Evolutionary conservation across 2,797 vertebrate genomes (phyloP).

Genomic region (Rhinophrynus dorsalis): DNA sequence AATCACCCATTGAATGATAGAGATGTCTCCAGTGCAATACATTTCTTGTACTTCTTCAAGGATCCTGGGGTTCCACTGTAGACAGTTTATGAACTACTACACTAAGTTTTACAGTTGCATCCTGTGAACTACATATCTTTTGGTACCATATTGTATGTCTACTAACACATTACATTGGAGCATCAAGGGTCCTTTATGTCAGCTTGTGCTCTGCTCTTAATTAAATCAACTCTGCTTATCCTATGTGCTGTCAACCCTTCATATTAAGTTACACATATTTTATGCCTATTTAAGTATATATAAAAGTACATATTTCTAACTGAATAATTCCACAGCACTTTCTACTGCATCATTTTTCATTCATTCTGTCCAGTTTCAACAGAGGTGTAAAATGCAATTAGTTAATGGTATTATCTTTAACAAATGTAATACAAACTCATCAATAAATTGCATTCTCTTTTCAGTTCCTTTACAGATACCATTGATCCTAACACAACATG

Average conservation of each 20-base stretch:
- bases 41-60: no score
- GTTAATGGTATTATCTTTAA: constrained; percentile 29
- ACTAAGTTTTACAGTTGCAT: no score
- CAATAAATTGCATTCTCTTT: constrained; percentile 21
- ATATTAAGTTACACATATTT: not conserved
- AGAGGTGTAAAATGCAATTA: constrained; percentile 27
- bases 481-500: constrained; percentile 20
- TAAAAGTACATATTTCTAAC: not conserved
- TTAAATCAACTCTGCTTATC: not conserved
- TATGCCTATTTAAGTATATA: not conserved
- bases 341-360: not conserved
- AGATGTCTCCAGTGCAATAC: no score
- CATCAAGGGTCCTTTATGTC: not conserved
- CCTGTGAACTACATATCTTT: not conserved
- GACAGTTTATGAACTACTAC: no score
- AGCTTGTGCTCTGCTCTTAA: not conserved
- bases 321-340: constrained; percentile 1
- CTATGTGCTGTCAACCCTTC: not conserved
- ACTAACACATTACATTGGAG: not conserved
- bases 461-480: constrained; percentile 14
- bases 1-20: no score
- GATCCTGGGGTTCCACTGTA: no score
- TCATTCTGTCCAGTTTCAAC: not conserved
- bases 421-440: constrained; percentile 25
- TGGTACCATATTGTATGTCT: not conserved